Evolutionary conservation across 1,140 invertebrate genomes (phyloP).

Genomic region (Cheumatopsyche charites): DNA sequence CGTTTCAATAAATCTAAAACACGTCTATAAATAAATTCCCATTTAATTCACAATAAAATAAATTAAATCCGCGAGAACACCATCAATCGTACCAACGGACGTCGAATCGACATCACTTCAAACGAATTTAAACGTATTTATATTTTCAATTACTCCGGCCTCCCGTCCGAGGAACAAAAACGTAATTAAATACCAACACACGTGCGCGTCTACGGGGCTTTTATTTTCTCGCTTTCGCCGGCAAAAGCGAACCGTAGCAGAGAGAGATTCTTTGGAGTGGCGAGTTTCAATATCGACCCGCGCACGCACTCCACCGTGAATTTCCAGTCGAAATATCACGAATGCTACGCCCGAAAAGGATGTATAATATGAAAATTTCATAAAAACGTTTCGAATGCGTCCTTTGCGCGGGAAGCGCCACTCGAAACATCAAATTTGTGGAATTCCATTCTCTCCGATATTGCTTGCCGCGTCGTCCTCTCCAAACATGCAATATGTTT

Average conservation of each 20-base stretch:
- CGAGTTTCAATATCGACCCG: conserved; percentile 21
- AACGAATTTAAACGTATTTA: too few species aligned
- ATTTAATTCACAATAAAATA: too few species aligned
- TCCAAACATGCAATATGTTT: conserved; percentile 46
- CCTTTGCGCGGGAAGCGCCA: conserved; percentile 13
- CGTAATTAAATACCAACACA: background rate
- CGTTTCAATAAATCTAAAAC: background rate
- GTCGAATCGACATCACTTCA: too few species aligned
- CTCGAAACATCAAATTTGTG: conserved; percentile 45
- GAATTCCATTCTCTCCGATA: conserved; percentile 46
- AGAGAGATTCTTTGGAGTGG: conserved; percentile 23
- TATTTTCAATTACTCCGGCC: too few species aligned
- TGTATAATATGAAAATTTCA: conserved; percentile 48
- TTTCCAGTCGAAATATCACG: conserved; percentile 39
- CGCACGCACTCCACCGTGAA: conserved; percentile 26
- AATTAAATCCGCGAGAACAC: too few species aligned
- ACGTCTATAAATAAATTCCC: too few species aligned
- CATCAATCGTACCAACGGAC: too few species aligned
- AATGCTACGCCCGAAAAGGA: conserved; percentile 21
- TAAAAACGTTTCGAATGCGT: conserved; percentile 41
- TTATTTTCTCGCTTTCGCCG: background rate
- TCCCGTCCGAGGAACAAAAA: background rate
- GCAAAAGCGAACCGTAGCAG: background rate
- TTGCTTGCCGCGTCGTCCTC: conserved; percentile 32
- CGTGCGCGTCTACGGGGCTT: background rate